Percentiles rank a stretch among this genome's conserved stretches.
phyloP scores from a whole-genome alignment of 2,888 invertebrate species.

The Tanytarsus gracilentus region DNA sequence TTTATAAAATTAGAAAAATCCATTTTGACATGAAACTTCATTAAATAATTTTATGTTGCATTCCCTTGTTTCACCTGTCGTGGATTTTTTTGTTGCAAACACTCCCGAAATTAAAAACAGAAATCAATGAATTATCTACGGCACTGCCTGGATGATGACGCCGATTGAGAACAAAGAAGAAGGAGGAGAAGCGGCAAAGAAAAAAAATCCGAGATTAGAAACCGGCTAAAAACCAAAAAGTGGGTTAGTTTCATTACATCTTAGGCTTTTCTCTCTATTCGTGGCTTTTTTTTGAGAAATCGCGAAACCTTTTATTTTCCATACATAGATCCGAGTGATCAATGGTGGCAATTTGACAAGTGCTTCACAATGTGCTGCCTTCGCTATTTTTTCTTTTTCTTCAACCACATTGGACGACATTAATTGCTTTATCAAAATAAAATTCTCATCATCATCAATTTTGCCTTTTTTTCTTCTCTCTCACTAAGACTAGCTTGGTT shows the following conservation, averaged over 20 bases:
- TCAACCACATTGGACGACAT: background rate
- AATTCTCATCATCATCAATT: too few relatives aligned
- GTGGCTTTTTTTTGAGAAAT: too few relatives aligned
- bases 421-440: slow-evolving; percentile 13
- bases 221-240: slow-evolving; percentile 6
- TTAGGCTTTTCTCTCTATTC: background rate
- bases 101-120: background rate
- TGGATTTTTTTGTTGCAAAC: too few relatives aligned
- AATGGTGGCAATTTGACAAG: background rate
- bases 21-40: too few relatives aligned
- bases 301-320: too few relatives aligned
- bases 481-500: too few relatives aligned
- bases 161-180: background rate
- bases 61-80: too few relatives aligned
- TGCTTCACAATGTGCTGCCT: too few relatives aligned
- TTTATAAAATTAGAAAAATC: too few relatives aligned
- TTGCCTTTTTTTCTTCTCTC: background rate
- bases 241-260: slow-evolving; percentile 15
- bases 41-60: too few relatives aligned
- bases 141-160: background rate
- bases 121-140: background rate
- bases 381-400: too few relatives aligned
- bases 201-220: background rate
- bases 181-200: background rate
- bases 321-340: too few relatives aligned